Conservation (phyloP, 2,888 invertebrate genomes). For the Agrenia bidenticulata region DNA sequence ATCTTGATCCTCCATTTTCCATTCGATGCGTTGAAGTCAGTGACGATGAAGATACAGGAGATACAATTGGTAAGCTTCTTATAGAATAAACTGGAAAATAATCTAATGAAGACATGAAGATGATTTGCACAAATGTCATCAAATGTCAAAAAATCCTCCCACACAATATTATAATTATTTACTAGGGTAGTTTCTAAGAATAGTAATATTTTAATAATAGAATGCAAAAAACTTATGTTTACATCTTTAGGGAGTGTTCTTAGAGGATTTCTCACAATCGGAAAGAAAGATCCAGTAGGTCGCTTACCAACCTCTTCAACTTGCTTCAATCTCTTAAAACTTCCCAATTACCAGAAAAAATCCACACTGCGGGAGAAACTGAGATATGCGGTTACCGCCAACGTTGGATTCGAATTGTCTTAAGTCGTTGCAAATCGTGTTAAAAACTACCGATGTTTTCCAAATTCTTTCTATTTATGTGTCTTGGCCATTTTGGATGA, state of each 20-base stretch:
- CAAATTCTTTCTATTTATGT: too few species aligned
- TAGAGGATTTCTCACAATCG: conserved; percentile 95
- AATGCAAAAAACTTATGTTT: conserved; percentile 9
- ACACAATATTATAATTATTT: background rate
- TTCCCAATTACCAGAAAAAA: conserved; percentile 97
- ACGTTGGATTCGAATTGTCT: conserved; percentile 98
- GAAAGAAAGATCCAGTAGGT: conserved; percentile 89
- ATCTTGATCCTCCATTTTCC: conserved; percentile 95
- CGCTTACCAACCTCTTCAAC: conserved; percentile 98
- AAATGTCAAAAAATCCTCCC: too few species aligned
- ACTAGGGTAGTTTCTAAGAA: background rate
- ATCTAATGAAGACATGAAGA: too few species aligned
- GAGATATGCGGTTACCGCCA: conserved; percentile 94
- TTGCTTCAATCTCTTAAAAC: conserved; percentile 95
- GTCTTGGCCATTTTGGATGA: too few species aligned
- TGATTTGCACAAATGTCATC: too few species aligned
- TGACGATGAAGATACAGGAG: conserved; percentile 92
- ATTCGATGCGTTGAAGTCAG: conserved; percentile 99
- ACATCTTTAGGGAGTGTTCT: conserved; percentile 81
- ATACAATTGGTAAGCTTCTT: conserved; percentile 68
- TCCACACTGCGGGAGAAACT: conserved; percentile 92
- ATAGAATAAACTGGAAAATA: background rate
- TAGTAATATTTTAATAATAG: background rate
- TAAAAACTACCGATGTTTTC: too few species aligned
- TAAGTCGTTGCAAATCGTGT: conserved; percentile 58